phyloP scores from a whole-genome alignment of 2,797 vertebrate species.

The Picus viridis region DNA sequence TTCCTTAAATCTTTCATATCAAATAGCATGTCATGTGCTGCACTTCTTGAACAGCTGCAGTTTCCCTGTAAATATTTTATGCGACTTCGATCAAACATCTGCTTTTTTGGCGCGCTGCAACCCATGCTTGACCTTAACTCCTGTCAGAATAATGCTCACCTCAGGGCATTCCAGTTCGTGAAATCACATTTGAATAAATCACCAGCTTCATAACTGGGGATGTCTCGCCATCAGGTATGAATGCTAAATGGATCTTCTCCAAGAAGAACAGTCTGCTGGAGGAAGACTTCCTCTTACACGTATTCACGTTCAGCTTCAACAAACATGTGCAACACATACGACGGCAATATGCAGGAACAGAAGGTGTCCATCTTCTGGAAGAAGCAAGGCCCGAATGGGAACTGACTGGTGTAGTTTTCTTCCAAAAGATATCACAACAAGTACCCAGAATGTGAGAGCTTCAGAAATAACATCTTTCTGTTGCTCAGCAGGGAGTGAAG shows the following conservation, averaged over 20 bases:
- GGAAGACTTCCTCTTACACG: background rate
- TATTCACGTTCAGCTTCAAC: background rate
- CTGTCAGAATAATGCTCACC: background rate
- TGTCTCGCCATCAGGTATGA: background rate
- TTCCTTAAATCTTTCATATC: background rate
- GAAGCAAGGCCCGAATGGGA: background rate
- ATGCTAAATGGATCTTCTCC: background rate
- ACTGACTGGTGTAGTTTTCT: background rate
- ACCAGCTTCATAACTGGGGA: background rate
- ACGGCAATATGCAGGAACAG: background rate
- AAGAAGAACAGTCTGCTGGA: background rate
- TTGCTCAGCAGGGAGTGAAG: background rate
- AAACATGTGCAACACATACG: background rate
- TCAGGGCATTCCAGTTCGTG: background rate
- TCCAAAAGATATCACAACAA: conserved; percentile 15
- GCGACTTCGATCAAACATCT: conserved; percentile 46
- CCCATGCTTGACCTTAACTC: background rate
- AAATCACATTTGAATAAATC: background rate
- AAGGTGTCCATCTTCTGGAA: conserved; percentile 14
- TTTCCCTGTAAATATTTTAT: conserved; percentile 49
- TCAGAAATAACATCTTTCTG: background rate
- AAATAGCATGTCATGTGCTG: background rate
- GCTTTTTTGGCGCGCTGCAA: background rate
- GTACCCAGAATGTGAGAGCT: background rate
- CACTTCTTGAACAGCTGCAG: conserved; percentile 3